phyloP scores from a whole-genome alignment of 2,888 invertebrate species.

The Aspidiotus rigidus region DNA sequence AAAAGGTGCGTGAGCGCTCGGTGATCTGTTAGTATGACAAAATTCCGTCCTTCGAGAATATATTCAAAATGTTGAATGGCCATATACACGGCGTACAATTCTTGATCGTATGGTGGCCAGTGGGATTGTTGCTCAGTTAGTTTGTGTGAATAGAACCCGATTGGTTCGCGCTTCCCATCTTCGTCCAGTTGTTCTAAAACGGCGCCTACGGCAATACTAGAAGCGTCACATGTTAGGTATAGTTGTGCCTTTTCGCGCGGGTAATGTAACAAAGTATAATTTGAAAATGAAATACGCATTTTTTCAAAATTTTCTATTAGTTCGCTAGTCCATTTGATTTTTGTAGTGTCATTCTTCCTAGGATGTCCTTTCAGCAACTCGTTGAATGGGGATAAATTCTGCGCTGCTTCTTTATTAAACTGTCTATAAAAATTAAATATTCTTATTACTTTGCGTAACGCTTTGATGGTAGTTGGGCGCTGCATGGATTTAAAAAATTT shows the following conservation, averaged over 20 bases:
- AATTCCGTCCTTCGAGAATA: neutral
- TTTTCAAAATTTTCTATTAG: neutral
- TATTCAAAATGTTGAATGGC: constrained; percentile 3
- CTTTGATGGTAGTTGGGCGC: neutral
- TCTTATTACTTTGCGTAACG: neutral
- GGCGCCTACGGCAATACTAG: constrained; percentile 30
- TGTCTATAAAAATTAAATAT: neutral
- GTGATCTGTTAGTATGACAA: neutral
- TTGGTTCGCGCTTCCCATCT: neutral
- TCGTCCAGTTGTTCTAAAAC: constrained; percentile 26
- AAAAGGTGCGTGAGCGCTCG: constrained; percentile 26
- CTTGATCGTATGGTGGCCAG: neutral
- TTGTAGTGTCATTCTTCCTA: neutral
- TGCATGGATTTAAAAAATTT: neutral
- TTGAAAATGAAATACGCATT: neutral
- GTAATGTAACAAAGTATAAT: neutral
- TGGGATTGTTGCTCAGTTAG: neutral
- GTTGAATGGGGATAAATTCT: neutral
- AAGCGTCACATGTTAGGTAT: constrained; percentile 32
- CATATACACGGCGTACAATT: neutral
- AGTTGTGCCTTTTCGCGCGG: neutral
- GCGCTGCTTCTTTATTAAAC: neutral
- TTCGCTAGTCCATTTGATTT: neutral
- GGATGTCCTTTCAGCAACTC: constrained; percentile 5
- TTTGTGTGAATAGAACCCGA: neutral